Conservation (phyloP, 2,797 vertebrate genomes). For the Fringilla coelebs region DNA sequence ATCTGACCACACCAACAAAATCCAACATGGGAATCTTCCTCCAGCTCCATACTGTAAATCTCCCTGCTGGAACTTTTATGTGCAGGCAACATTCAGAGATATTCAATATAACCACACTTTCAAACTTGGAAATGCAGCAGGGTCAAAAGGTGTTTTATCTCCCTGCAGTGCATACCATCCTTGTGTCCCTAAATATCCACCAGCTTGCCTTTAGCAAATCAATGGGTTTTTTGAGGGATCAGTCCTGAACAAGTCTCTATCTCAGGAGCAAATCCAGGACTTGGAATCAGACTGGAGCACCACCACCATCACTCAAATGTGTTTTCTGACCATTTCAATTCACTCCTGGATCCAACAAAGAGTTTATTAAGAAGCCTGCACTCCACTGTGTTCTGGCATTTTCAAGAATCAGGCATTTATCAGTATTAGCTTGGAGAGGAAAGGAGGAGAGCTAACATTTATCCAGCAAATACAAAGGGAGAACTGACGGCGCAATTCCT, state of each 20-base stretch:
- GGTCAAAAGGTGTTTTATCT: neutral
- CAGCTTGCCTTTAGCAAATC: neutral
- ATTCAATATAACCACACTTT: neutral
- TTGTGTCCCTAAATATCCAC: neutral
- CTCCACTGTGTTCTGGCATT: neutral
- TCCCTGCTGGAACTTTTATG: neutral
- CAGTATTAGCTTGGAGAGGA: neutral
- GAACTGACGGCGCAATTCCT: neutral
- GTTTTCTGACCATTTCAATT: neutral
- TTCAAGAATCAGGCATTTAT: neutral
- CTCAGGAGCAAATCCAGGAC: neutral
- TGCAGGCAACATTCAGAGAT: neutral
- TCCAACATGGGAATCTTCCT: rapidly evolving
- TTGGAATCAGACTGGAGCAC: neutral
- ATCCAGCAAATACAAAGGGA: neutral
- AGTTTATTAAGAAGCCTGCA: neutral
- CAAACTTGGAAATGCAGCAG: neutral
- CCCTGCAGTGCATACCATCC: neutral
- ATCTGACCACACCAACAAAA: neutral
- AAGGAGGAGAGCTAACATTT: neutral
- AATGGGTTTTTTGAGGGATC: neutral
- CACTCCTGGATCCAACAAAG: neutral
- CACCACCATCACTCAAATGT: neutral
- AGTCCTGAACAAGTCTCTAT: neutral
- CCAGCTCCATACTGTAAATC: neutral